Evolutionary conservation across 2,113 vertebrate species (phyloP), one percentile per base, ranked within the genome.

Genomic region (Rhineura floridana): DNA sequence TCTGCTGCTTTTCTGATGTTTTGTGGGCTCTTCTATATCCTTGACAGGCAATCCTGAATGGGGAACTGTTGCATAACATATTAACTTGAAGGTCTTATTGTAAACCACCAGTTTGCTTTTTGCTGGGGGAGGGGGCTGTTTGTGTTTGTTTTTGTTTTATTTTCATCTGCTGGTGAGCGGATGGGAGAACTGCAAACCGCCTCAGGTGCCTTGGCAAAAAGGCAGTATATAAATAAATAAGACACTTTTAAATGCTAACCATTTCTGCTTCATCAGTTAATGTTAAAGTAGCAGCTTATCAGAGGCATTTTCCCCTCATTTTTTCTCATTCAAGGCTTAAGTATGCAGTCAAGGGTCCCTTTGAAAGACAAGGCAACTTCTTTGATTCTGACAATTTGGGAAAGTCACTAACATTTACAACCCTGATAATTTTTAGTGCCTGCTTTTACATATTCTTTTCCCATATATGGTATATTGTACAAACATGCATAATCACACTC

Each of bases 251-350:
- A 50, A 0, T 87, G 39, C 13, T 36, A 89, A 62, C 81, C 46
- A 33, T 86, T 84, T 46, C 55, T 3, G 76, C 30, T 84, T 87
- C 85, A 83, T 13, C 62, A 23, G 39, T 91, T 67, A 72, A 44
- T 42, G 48, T 39, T 87, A 39, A 82, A 89, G 83, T 85, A 92
- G 77, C 73, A 72, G 81, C 81, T 84, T 62, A 78, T 89, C n/a
- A 59, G 50, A 92, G 88, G 73, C 2, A 2, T 89, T 92, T 62
- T 25, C 25, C 3, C 75, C 88, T n/a, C n/a, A n/a, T n/a, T 55
- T 87, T 39, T 83, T 67, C 44, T 48, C 1, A 0, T 75, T 9
- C 21, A 50, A 59, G 55, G 55, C 3, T 59, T 59, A 13, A 59
- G 19, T 5, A 59, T 19, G 6, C 55, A 19, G 55, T 52, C 42